Evolutionary conservation across 2,113 vertebrate genomes (phyloP).

Genomic region (Rutilus rutilus): DNA sequence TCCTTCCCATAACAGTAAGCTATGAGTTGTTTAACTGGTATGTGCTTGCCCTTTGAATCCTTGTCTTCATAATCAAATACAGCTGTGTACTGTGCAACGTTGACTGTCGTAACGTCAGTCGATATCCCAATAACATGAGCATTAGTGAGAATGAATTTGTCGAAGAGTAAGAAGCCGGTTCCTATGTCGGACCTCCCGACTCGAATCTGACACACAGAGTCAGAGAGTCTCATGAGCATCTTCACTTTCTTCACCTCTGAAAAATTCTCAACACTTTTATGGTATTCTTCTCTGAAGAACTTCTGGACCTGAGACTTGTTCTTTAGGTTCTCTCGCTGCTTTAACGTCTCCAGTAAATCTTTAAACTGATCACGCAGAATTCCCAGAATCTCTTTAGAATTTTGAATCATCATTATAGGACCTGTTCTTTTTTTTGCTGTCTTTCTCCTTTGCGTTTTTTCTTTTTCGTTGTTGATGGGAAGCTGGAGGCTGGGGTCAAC

Average conservation of each 20-base stretch:
- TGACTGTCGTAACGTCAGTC: not conserved
- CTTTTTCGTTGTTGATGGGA: too few species aligned
- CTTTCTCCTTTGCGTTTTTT: too few species aligned
- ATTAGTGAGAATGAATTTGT: slow-evolving; percentile 33
- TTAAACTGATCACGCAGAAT: slow-evolving; percentile 23
- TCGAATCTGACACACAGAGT: slow-evolving; percentile 24
- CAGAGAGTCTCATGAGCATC: not conserved
- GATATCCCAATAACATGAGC: slow-evolving; percentile 33
- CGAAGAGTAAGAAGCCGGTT: slow-evolving; percentile 37
- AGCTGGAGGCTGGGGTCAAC: too few species aligned
- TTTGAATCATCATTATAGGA: too few species aligned
- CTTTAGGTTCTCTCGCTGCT: not conserved
- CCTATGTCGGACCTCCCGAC: accelerated
- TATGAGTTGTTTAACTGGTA: not conserved
- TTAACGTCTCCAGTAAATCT: slow-evolving; percentile 3
- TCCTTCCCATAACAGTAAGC: accelerated
- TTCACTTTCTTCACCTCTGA: not conserved
- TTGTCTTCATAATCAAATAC: not conserved
- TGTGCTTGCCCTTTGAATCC: too few species aligned
- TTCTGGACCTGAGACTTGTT: not conserved
- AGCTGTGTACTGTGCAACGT: not conserved
- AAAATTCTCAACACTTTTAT: slow-evolving; percentile 8
- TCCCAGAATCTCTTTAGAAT: not conserved
- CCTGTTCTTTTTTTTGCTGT: too few species aligned
- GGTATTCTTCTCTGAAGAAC: slow-evolving; percentile 29